A percentile compares a stretch with the other conserved stretches of the same genome.
Evolutionary conservation across 2,113 vertebrate species (phyloP).

Genomic region (Atherinomorus stipes): DNA sequence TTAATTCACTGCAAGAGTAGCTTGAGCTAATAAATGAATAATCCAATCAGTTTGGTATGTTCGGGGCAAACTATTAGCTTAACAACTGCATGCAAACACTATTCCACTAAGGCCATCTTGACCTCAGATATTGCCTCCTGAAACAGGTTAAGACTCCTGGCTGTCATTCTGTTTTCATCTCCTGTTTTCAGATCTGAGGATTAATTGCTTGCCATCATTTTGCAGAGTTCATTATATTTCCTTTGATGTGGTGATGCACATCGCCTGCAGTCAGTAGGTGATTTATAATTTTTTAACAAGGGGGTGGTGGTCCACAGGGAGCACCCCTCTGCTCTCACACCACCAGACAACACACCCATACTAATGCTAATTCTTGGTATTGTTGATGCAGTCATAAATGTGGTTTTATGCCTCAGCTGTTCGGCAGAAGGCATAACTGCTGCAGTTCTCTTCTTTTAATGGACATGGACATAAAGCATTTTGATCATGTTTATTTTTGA

Average conservation of each 20-base stretch:
- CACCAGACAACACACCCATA: constrained; percentile 7
- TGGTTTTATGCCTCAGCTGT: neutral
- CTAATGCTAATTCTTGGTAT: neutral
- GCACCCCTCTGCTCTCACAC: neutral
- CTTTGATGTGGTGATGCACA: constrained; percentile 54
- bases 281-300: constrained; percentile 25
- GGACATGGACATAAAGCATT: neutral
- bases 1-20: neutral
- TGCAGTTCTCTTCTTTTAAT: neutral
- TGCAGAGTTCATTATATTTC: constrained; percentile 39
- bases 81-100: too few species aligned
- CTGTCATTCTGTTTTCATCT: constrained; percentile 24
- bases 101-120: too few species aligned
- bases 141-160: neutral
- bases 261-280: constrained; percentile 8
- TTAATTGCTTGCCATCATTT: constrained; percentile 28
- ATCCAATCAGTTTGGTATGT: neutral
- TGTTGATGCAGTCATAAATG: neutral
- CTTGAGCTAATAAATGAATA: neutral
- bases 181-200: constrained; percentile 22
- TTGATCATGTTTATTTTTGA: neutral
- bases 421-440: neutral
- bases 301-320: neutral
- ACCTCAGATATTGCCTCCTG: too few species aligned
- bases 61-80: neutral